These are phyloP conservation scores for Sphaeridia pumilis DNA, from an alignment of 2,888 invertebrate genomes.

Conservation along the genomic window DNA sequence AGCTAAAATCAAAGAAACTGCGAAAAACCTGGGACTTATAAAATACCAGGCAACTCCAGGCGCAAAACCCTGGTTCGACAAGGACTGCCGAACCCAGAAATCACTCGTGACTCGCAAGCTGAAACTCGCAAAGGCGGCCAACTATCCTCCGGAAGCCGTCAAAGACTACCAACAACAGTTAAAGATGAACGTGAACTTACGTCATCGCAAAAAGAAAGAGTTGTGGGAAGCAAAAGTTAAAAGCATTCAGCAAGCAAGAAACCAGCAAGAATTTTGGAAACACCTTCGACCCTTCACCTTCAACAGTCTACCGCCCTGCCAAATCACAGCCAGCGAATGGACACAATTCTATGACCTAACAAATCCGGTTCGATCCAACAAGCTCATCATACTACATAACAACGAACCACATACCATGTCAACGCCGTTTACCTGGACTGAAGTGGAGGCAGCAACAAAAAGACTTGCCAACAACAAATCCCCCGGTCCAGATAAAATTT, in stretches of 20 bases:
- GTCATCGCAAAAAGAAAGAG: not conserved
- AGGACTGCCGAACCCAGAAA: not conserved
- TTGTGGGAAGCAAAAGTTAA: not conserved
- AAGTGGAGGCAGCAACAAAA: not conserved
- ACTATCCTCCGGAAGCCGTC: not conserved
- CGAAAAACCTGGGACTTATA: no score
- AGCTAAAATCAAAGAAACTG: no score
- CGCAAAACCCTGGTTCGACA: slow-evolving; percentile 1
- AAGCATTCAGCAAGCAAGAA: not conserved
- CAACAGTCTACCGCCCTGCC: not conserved
- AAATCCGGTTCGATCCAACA: no score
- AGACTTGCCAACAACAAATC: not conserved
- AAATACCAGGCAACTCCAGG: no score
- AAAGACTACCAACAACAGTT: not conserved
- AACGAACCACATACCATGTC: no score
- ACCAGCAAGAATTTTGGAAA: not conserved
- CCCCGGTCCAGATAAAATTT: not conserved
- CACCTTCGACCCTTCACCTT: not conserved
- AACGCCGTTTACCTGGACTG: not conserved
- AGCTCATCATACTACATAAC: no score
- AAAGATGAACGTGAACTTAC: not conserved
- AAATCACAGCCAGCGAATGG: not conserved
- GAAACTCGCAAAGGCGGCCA: not conserved
- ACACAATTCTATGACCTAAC: not conserved
- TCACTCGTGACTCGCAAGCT: not conserved